These are phyloP conservation scores for Melipona beecheii DNA, from an alignment of 2,888 invertebrate species.

Conservation along the genomic window DNA sequence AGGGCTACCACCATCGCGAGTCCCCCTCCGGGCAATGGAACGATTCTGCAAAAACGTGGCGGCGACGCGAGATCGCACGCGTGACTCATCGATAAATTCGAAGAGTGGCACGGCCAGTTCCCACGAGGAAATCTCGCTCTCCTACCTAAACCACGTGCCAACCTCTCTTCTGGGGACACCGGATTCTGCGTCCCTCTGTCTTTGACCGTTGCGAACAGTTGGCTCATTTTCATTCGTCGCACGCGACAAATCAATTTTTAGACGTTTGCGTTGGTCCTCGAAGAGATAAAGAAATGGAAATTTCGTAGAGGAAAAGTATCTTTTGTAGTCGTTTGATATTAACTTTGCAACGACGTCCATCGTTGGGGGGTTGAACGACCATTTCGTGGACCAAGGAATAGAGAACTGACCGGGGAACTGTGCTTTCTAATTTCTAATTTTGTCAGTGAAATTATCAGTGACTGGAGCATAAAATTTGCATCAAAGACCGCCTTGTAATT, in stretches of 20 bases:
- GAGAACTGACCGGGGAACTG: neutral
- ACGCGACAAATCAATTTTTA: neutral
- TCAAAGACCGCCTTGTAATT: too few species aligned
- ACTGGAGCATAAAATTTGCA: too few species aligned
- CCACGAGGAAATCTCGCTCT: conserved; percentile 60
- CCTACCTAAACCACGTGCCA: conserved; percentile 19
- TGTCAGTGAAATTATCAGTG: neutral
- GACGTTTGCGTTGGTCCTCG: too few species aligned
- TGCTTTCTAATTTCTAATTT: neutral
- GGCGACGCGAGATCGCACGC: conserved; percentile 64
- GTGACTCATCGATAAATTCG: conserved; percentile 70
- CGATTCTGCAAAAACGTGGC: conserved; percentile 70
- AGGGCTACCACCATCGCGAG: conserved; percentile 49
- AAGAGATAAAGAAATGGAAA: too few species aligned
- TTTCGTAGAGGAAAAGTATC: too few species aligned
- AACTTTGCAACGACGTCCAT: too few species aligned
- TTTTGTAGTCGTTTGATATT: too few species aligned
- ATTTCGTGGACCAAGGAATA: conserved; percentile 1
- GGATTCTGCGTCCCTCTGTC: neutral
- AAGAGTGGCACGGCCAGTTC: conserved; percentile 50
- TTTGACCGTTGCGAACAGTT: too few species aligned
- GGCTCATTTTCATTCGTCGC: too few species aligned
- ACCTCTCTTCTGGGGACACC: conserved; percentile 5
- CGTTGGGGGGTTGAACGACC: neutral
- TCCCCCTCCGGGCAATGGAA: conserved; percentile 33